Conservation (phyloP, 2,888 invertebrate species). For the Apodemia duryi region DNA sequence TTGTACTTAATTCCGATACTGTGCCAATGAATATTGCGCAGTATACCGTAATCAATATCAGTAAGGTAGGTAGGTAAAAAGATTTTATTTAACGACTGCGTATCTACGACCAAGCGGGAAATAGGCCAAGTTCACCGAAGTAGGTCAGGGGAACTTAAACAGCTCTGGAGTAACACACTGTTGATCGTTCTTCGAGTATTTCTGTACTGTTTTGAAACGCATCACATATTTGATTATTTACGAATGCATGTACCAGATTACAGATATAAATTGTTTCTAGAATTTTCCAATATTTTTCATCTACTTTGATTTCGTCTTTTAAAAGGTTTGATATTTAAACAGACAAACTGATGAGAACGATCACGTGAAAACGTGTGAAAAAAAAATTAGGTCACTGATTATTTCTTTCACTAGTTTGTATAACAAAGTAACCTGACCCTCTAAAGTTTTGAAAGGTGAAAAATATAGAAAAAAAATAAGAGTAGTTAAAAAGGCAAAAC, state of each 20-base stretch:
- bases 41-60: neutral
- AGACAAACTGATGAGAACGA: no score
- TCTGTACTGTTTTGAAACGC: slow-evolving; percentile 36
- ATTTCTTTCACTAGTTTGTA: no score
- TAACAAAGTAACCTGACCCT: no score
- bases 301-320: no score
- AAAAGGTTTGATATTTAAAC: no score
- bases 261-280: neutral
- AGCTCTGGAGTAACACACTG: slow-evolving; percentile 49
- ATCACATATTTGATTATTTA: slow-evolving; percentile 25
- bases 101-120: slow-evolving; percentile 10
- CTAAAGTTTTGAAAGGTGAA: no score
- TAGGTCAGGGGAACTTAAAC: slow-evolving; percentile 64
- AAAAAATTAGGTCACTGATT: no score
- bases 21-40: neutral
- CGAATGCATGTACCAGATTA: slow-evolving; percentile 19
- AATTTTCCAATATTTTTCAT: neutral
- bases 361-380: no score
- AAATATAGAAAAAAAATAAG: no score
- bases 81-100: slow-evolving; percentile 7
- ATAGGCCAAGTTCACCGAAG: slow-evolving; percentile 68
- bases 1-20: neutral
- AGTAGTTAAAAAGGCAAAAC: no score
- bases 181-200: slow-evolving; percentile 52
- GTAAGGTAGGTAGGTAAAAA: neutral